Evolutionary conservation across 2,888 invertebrate species (phyloP).

Genomic region (Eupithecia abbreviata): DNA sequence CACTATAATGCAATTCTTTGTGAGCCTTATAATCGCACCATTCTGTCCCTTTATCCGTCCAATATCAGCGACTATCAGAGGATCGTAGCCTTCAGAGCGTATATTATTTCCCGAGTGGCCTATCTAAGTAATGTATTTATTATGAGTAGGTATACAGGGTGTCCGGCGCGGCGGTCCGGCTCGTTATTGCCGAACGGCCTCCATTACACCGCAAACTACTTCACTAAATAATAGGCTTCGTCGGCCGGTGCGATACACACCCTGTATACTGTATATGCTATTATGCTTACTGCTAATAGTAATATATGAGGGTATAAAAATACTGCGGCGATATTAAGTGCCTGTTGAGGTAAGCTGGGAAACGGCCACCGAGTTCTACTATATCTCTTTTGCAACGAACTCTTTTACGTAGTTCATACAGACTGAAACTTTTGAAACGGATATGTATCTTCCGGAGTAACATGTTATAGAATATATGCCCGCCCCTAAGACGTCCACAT

Average conservation of each 20-base stretch:
- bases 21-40: background rate
- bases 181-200: constrained; percentile 53
- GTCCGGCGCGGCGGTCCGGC: constrained; percentile 43
- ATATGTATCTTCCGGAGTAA: background rate
- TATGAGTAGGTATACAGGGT: constrained; percentile 40
- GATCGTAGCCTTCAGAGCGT: constrained; percentile 37
- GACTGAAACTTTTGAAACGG: background rate
- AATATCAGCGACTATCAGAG: constrained; percentile 27
- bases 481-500: too few species aligned
- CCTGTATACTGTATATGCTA: constrained; percentile 32
- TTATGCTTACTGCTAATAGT: constrained; percentile 42
- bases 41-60: constrained; percentile 28
- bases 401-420: background rate
- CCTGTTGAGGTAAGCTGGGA: constrained; percentile 17
- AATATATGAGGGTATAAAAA: constrained; percentile 40
- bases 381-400: background rate
- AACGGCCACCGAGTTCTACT: background rate
- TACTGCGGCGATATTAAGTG: constrained; percentile 30
- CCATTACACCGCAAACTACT: constrained; percentile 59
- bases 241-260: constrained; percentile 36
- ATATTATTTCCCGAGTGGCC: constrained; percentile 37
- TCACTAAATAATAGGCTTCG: constrained; percentile 59
- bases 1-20: background rate
- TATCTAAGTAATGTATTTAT: constrained; percentile 46
- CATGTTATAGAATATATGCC: too few species aligned